These are phyloP conservation scores for Enteromius radiatus DNA, from an alignment of 2,797 vertebrate species.

Conservation along the genomic window DNA sequence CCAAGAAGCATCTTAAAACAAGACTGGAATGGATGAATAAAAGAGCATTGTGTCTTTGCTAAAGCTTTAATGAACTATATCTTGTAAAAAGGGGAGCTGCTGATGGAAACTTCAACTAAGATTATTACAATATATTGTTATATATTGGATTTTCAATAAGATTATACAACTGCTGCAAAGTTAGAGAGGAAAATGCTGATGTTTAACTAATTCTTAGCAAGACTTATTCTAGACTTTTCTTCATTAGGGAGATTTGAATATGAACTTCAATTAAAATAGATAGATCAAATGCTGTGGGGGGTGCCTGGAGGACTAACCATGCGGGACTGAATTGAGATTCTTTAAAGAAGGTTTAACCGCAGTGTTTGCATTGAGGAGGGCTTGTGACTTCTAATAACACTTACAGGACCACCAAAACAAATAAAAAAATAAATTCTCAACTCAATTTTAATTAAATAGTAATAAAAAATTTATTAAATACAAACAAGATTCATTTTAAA, in stretches of 20 bases:
- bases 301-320: not conserved
- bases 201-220: not conserved
- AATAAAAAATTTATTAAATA: not conserved
- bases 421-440: not conserved
- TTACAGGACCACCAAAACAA: not conserved
- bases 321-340: not conserved
- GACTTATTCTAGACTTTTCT: not conserved
- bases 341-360: conserved; percentile 6
- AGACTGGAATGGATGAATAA: conserved; percentile 22
- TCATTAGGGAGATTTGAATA: conserved; percentile 14
- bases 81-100: conserved; percentile 6
- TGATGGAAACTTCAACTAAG: conserved; percentile 11
- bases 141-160: not conserved
- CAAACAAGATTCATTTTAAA: too few species aligned
- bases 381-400: not conserved
- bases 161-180: not conserved
- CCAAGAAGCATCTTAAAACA: conserved; percentile 38
- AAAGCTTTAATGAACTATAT: conserved; percentile 31
- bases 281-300: conserved; percentile 7
- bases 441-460: not conserved
- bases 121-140: conserved; percentile 28
- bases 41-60: conserved; percentile 11
- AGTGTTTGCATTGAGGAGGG: not conserved
- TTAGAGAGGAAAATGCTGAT: conserved; percentile 18
- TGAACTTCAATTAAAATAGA: conserved; percentile 15